Evolutionary conservation across 2,888 invertebrate species (phyloP).

Genomic region (Sepiola atlantica): DNA sequence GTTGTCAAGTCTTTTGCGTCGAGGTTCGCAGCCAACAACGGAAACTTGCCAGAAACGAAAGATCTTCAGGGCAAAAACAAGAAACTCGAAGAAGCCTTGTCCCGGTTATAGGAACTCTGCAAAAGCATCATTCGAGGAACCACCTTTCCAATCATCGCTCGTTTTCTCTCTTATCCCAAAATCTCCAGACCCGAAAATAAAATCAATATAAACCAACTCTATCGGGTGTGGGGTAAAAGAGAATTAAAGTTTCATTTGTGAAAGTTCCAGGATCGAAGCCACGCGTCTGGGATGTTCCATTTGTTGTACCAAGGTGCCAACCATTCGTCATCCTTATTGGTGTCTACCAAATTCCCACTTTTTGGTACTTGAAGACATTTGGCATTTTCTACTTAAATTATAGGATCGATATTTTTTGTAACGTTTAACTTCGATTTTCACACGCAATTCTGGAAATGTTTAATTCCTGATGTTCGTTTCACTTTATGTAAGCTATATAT

Average conservation of each 20-base stretch:
- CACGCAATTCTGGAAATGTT: too few species aligned
- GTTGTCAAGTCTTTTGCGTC: conserved; percentile 58
- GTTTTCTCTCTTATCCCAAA: not conserved
- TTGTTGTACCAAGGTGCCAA: not conserved
- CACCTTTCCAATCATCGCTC: not conserved
- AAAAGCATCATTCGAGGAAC: not conserved
- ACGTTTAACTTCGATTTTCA: not conserved
- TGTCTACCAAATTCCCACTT: not conserved
- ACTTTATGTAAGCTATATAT: too few species aligned
- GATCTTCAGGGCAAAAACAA: not conserved
- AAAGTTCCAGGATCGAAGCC: not conserved
- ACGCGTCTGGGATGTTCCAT: not conserved
- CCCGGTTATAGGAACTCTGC: not conserved
- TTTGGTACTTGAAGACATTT: not conserved
- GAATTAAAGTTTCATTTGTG: not conserved
- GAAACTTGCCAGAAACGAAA: conserved; percentile 51
- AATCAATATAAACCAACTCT: too few species aligned
- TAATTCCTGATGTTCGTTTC: too few species aligned
- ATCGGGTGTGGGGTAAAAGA: too few species aligned
- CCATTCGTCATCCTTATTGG: not conserved
- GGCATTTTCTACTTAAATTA: not conserved
- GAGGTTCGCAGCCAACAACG: conserved; percentile 57
- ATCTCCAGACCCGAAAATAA: not conserved
- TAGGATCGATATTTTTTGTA: not conserved
- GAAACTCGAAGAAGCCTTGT: not conserved